Evolutionary conservation across 2,888 invertebrate genomes (phyloP), one percentile per base, ranked within the genome.

Genomic region (Apamea monoglypha): DNA sequence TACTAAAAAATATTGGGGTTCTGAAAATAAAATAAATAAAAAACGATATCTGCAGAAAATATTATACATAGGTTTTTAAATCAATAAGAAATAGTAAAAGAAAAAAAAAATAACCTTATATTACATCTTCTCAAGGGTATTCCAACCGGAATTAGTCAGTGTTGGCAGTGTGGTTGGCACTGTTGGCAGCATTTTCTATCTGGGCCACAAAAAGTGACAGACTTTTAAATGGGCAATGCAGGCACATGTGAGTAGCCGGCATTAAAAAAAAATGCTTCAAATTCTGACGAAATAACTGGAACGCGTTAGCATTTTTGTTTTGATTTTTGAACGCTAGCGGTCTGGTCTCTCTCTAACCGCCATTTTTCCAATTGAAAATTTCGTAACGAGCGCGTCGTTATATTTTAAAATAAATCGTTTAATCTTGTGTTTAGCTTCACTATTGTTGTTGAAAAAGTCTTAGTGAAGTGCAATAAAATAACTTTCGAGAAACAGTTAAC

Each of bases 311-410:
- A 36, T 40, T 78, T 66, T 75, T 83, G 78, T 86, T 86, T 80
- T 80, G 80, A 86, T 76, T 76, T 85, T 86, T 86, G 70, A 84
- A 86, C 18, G 25, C 7, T 6, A 74, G 40, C 82, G 76, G 77
- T 76, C 78, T n/a, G n/a, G n/a, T n/a, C n/a, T n/a, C n/a, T n/a
- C n/a, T 76, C 6, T 50, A 84, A 84, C 86, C 74, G 87, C 80
- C 84, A 87, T 87, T 84, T 83, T 68, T 40, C 29, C 74, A 50
- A 63, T 78, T 78, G 78, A 70, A 73, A 29, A 63, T 59, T 75
- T 8, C 1, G 0, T 59, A 61, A 74, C 14, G 69, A 78, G 40
- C n/a, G 75, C 68, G 59, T 78, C 25, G 40, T 72, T 47, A 18
- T 61, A 66, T 29, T 64, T 14, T 29, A 16, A 40, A 66, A 40